Conservation (phyloP, 2,888 invertebrate species). For the Cephus spinipes region DNA sequence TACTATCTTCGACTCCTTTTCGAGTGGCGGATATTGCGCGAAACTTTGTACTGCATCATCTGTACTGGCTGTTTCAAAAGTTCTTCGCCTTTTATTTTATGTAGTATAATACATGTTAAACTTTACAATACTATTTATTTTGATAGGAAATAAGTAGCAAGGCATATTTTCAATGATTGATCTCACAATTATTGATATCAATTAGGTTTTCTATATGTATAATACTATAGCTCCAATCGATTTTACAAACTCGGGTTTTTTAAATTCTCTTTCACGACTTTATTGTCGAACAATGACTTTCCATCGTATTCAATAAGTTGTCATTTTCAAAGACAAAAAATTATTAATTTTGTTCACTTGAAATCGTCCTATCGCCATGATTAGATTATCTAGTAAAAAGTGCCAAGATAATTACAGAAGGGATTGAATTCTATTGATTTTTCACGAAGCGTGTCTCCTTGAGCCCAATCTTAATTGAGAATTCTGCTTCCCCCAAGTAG, state of each 20-base stretch:
- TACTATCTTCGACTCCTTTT: neutral
- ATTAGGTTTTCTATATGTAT: neutral
- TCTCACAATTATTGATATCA: too few species aligned
- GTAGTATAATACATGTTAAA: neutral
- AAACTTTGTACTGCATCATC: neutral
- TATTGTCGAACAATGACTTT: neutral
- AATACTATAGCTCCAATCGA: neutral
- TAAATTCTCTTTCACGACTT: neutral
- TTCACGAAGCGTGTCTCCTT: neutral
- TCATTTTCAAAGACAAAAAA: slow-evolving; percentile 5
- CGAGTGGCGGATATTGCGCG: neutral
- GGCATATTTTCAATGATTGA: too few species aligned
- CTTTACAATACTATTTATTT: too few species aligned
- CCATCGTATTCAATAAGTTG: neutral
- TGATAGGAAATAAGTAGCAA: too few species aligned
- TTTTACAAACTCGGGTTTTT: neutral
- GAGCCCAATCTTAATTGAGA: neutral
- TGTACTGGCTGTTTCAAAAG: neutral
- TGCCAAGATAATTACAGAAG: neutral
- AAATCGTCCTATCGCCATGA: neutral
- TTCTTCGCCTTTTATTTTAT: neutral
- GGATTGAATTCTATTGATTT: neutral
- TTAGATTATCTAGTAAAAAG: neutral
- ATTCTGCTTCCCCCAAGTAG: neutral
- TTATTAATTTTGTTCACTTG: slow-evolving; percentile 8